Base-by-base conservation (phyloP, 1,140 invertebrate genomes). In the Triops cancriformis region DNA sequence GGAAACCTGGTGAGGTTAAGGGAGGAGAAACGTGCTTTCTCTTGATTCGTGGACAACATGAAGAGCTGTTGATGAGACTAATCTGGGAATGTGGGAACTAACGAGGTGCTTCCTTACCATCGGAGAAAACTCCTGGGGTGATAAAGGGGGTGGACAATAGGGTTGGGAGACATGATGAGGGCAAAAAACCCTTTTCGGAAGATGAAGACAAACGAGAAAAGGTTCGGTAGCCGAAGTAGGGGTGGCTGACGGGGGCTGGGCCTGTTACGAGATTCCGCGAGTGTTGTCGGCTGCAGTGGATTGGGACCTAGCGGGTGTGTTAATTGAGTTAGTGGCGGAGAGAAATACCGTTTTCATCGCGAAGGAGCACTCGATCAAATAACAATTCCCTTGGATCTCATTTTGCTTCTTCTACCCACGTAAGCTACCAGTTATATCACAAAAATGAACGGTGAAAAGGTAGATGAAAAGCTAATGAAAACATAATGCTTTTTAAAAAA, bases 61-160 rank as follows among this genome's bases (percentile, higher is more conserved):
- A 64, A 64, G 51, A 64, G 51, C 51, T 64, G 51, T 18, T 64
- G 51, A 64, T 64, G 51, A 64, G 51, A 64, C 51, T 64, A 64
- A 64, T 64, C 51, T 64, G 51, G 51, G 18, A 64, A 64, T 64
- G 51, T 64, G 51, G 45, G 51, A 37, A 23, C 51, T 64, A 64
- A 64, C 51, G 51, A 64, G 51, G 51, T 23, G 51, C 51, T 64
- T 64, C 51, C 51, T 64, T 64, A 64, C 51, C 51, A 64, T 64
- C 51, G 23, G 51, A 23, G 0, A 37, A 64, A 64, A 64, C 51
- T 23, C 23, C 51, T 64, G 23, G 14, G 6, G 51, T 64, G 51
- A 64, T 64, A 64, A 64, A 45, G 18, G 11, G 18, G 23, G 51
- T 4, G 51, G 23, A 64, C 14, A 64, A 64, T n/a, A 64, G 51